These are phyloP conservation scores for Lutjanus erythropterus DNA, from an alignment of 2,113 vertebrate genomes.

Conservation along the genomic window DNA sequence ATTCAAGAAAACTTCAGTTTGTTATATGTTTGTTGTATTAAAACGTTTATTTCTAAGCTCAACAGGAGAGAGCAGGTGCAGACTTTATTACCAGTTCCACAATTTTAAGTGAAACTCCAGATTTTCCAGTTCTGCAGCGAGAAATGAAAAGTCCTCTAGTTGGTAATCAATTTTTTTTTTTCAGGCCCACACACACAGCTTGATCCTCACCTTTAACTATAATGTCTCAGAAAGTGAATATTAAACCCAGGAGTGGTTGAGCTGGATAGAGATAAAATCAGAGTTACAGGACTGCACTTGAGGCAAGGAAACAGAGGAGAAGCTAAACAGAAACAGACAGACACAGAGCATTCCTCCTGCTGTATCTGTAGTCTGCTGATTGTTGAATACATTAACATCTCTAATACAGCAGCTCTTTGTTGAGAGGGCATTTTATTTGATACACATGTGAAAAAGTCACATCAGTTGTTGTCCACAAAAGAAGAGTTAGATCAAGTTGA, in stretches of 20 bases:
- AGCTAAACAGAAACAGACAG: slow-evolving; percentile 56
- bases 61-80: slow-evolving; percentile 51
- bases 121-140: slow-evolving; percentile 34
- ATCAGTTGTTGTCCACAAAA: slow-evolving; percentile 7
- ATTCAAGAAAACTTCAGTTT: not conserved
- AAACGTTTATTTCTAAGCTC: slow-evolving; percentile 5
- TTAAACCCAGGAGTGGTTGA: slow-evolving; percentile 39
- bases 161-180: slow-evolving; percentile 4
- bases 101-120: slow-evolving; percentile 29
- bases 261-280: slow-evolving; percentile 40
- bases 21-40: not conserved
- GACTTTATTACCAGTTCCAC: slow-evolving; percentile 5
- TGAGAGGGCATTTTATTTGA: slow-evolving; percentile 22
- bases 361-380: slow-evolving; percentile 54
- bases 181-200: slow-evolving; percentile 26
- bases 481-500: too few species aligned
- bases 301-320: slow-evolving; percentile 50
- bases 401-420: slow-evolving; percentile 41
- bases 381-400: slow-evolving; percentile 55
- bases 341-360: slow-evolving; percentile 25
- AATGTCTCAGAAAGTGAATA: slow-evolving; percentile 17
- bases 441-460: slow-evolving; percentile 26
- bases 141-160: slow-evolving; percentile 24
- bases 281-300: slow-evolving; percentile 21
- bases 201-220: slow-evolving; percentile 27